These are phyloP conservation scores for Pogoniulus pusillus DNA, from an alignment of 2,797 vertebrate genomes.

Conservation along the genomic window DNA sequence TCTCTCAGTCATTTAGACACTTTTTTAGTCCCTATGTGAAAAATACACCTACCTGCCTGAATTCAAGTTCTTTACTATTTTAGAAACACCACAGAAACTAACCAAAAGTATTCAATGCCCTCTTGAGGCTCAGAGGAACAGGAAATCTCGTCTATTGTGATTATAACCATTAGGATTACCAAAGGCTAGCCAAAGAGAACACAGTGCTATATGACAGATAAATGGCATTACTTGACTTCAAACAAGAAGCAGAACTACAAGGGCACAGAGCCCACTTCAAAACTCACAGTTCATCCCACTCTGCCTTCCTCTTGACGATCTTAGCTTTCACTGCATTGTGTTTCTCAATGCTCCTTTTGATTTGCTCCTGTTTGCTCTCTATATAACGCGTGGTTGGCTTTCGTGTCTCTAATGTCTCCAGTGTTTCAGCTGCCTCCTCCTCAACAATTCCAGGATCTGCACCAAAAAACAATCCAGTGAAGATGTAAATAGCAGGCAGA, in stretches of 20 bases:
- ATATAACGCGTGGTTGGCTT: slow-evolving; percentile 25
- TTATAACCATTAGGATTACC: not conserved
- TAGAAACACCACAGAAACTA: not conserved
- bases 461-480: not conserved
- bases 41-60: not conserved
- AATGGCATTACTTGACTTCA: not conserved
- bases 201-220: not conserved
- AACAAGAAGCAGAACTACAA: not conserved
- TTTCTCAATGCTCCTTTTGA: slow-evolving; percentile 82
- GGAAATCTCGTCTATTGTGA: not conserved
- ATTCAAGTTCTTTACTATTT: not conserved
- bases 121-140: not conserved
- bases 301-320: slow-evolving; percentile 83
- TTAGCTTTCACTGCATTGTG: slow-evolving; percentile 81
- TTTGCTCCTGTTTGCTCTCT: slow-evolving; percentile 78
- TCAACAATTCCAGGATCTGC: not conserved
- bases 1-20: not conserved
- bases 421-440: not conserved
- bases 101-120: not conserved
- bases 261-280: not conserved
- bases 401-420: not conserved
- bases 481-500: not conserved
- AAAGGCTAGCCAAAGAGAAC: not conserved
- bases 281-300: slow-evolving; percentile 92
- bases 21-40: not conserved